phyloP scores from a whole-genome alignment of 2,797 vertebrate genomes.

The Periparus ater region DNA sequence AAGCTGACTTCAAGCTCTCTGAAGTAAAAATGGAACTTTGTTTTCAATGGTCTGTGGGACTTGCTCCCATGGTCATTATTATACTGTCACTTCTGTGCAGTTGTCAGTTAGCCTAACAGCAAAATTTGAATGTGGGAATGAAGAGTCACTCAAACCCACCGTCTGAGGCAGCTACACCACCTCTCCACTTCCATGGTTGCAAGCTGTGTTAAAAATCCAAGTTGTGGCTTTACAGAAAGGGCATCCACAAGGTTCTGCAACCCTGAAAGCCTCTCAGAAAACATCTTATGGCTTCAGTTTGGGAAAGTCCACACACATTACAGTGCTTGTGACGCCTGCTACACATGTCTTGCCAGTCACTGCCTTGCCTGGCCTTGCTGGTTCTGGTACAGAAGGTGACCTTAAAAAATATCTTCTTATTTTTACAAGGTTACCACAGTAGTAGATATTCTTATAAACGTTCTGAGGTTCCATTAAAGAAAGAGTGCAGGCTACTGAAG shows the following conservation, averaged over 20 bases:
- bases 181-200: fast-evolving
- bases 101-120: not conserved
- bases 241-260: not conserved
- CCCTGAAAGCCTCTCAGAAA: not conserved
- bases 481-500: not conserved
- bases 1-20: not conserved
- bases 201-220: not conserved
- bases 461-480: not conserved
- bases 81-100: not conserved
- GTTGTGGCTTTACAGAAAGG: not conserved
- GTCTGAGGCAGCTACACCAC: not conserved
- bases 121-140: not conserved
- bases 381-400: not conserved
- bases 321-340: not conserved
- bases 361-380: not conserved
- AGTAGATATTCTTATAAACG: not conserved
- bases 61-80: not conserved
- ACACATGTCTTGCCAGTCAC: not conserved
- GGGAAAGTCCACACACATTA: not conserved
- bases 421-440: not conserved
- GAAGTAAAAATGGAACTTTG: not conserved
- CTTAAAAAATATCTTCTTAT: not conserved
- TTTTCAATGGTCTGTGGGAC: not conserved
- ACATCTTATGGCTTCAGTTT: not conserved
- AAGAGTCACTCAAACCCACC: not conserved